Evolutionary conservation across 2,888 invertebrate genomes (phyloP).

Genomic region (Eugnorisma glareosa): DNA sequence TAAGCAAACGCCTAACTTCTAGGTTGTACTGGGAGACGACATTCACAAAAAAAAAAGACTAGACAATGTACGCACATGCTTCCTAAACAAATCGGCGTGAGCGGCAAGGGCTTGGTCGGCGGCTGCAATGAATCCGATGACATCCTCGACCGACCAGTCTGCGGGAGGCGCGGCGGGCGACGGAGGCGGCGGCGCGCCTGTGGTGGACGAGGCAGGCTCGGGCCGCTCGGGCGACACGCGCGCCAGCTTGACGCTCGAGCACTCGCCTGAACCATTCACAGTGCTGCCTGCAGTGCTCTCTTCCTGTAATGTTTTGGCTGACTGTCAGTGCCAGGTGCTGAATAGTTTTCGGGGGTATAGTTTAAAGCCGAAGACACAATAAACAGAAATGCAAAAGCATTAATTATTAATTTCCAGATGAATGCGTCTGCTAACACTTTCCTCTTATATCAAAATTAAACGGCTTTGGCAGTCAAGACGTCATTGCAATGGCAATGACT

Average conservation of each 20-base stretch:
- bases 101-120: slow-evolving; percentile 95
- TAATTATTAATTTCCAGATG: not conserved
- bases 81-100: slow-evolving; percentile 97
- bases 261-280: slow-evolving; percentile 64
- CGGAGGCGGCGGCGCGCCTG: slow-evolving; percentile 88
- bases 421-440: not conserved
- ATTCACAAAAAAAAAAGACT: not conserved
- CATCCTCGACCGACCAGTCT: slow-evolving; percentile 98
- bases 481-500: no score
- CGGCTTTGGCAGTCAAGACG: not conserved
- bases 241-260: slow-evolving; percentile 79
- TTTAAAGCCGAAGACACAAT: not conserved
- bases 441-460: not conserved
- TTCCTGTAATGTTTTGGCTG: slow-evolving; percentile 67
- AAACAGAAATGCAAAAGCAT: not conserved
- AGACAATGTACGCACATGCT: slow-evolving; percentile 94
- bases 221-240: slow-evolving; percentile 90
- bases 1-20: not conserved
- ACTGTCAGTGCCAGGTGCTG: not conserved
- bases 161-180: slow-evolving; percentile 90
- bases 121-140: slow-evolving; percentile 96
- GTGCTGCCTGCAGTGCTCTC: slow-evolving; percentile 59
- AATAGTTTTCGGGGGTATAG: not conserved
- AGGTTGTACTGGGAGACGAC: not conserved
- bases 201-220: slow-evolving; percentile 93